A percentile compares a stretch with the other conserved stretches of the same genome.
Conservation (phyloP, 2,113 vertebrate genomes). For the Ctenodactylus gundi region DNA sequence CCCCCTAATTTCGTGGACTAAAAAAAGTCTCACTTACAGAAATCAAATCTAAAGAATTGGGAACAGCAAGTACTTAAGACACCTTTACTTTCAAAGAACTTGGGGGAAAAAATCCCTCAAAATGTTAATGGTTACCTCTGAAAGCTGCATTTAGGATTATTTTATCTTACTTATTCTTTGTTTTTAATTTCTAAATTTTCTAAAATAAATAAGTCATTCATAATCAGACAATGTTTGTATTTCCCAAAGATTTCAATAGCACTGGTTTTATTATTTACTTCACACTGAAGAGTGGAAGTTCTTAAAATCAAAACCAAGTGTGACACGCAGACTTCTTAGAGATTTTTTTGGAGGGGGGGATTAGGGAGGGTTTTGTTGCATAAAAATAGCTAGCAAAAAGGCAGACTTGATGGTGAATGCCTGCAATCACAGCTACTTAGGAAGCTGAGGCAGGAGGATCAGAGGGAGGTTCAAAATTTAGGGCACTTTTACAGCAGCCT, state of each 20-base stretch:
- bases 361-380: background rate
- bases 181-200: background rate
- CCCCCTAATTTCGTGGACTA: background rate
- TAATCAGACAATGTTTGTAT: background rate
- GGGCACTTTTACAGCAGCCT: too few species aligned
- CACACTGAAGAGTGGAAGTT: background rate
- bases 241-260: conserved; percentile 3
- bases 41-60: background rate
- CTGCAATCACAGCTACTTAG: background rate
- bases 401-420: background rate
- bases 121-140: background rate
- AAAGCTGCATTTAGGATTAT: background rate
- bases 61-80: background rate
- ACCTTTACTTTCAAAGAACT: background rate
- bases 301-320: conserved; percentile 33
- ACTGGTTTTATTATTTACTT: background rate
- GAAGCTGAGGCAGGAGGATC: background rate
- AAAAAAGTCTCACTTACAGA: background rate
- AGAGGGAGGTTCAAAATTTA: background rate
- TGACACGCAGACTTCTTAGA: background rate
- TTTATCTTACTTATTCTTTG: background rate
- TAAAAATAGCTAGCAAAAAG: background rate
- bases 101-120: background rate
- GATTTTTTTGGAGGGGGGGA: too few species aligned
- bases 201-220: conserved; percentile 25